Evolutionary conservation across 1,140 invertebrate species (phyloP), one percentile per base, ranked within the genome.

Genomic region (Idris sp.): DNA sequence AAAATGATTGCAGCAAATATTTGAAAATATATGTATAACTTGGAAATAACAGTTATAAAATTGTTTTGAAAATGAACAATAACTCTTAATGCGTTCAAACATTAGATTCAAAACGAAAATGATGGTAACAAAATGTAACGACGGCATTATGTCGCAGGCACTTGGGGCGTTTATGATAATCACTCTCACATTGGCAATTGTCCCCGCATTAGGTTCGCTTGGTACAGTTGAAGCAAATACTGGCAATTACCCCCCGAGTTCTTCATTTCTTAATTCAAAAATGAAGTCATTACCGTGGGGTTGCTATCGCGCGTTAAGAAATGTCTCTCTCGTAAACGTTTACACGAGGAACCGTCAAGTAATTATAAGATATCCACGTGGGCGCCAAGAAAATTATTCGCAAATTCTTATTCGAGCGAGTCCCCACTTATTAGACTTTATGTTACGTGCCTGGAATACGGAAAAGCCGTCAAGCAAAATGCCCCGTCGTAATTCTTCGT

Each of bases 301-400:
- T 44, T 16, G 36, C 69, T 64, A 74, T 59, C 51, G 59, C 64
- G 19, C 38, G 19, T 22, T 56, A 18, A 33, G 35, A 56, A 56
- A 62, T 48, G 56, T 48, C 67, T 44, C 14, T 30, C 69, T 65
- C 69, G 46, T 73, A 73, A 64, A 51, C 53, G 68, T 73, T 73
- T 64, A 59, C 51, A 43, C 51, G 59, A 43, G 56, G 53, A 46
- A n/a, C 51, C 41, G 53, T 46, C 53, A 69, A 67, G 75, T 77
- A 76, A 79, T 79, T 79, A 79, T 76, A 76, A 79, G 76, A 79
- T 74, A 77, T 72, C 75, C 78, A 51, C 33, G 58, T 28, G 56
- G 33, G 65, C 16, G 19, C n/a, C n/a, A n/a, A n/a, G n/a, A n/a
- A 75, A 79, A 79, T 79, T 79, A 79, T 79, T 79, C 78, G 61